Evolutionary conservation across 2,888 invertebrate genomes (phyloP), one percentile per base, ranked within the genome.

Genomic region (Nemoura dubitans): DNA sequence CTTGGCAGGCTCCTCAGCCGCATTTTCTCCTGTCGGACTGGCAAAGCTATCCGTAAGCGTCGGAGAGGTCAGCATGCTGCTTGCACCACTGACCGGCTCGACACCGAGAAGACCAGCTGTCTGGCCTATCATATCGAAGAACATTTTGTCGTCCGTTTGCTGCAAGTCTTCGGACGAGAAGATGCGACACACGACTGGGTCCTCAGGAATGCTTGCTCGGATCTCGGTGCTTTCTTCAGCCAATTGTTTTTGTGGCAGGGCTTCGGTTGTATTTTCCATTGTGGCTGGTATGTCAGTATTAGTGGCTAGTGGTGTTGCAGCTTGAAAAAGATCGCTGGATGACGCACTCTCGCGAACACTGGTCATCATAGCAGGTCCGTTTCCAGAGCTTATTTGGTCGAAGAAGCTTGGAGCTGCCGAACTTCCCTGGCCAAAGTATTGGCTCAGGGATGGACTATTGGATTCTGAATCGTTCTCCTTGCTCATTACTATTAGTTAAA

Each of bases 101-200:
- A 88, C 85, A 25, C 92, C 91, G 85, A 92, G 92, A 76, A 92
- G 28, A 21, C 85, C 77, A 3, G 87, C 85, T 87, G 87, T 2
- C 28, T 89, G 88, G 28, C 92, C 91, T 83, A 93, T 91, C 86
- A 92, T 90, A 89, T 92, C 92, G 88, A 93, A 93, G 89, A 93
- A 92, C 10, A 91, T 90, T 86, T 92, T 92, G 14, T 91, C 91
- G 21, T 91, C 87, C 7, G 89, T 86, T 88, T 6, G 36, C 1
- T 81, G 14, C 5, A 90, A 89, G 10, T 91, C 90, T 28, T 88
- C 87, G n/a, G 91, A 90, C 89, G 92, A 90, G 89, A 93, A 93
- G 86, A 93, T 90, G 89, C 92, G 90, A 88, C 92, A 92, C 0
- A 92, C 92, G 87, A 91, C 91, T 16, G 92, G 92, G 88, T 93